Evolutionary conservation across 2,113 vertebrate species (phyloP), one percentile per base, ranked within the genome.

Genomic region (Corythornis cristatus): DNA sequence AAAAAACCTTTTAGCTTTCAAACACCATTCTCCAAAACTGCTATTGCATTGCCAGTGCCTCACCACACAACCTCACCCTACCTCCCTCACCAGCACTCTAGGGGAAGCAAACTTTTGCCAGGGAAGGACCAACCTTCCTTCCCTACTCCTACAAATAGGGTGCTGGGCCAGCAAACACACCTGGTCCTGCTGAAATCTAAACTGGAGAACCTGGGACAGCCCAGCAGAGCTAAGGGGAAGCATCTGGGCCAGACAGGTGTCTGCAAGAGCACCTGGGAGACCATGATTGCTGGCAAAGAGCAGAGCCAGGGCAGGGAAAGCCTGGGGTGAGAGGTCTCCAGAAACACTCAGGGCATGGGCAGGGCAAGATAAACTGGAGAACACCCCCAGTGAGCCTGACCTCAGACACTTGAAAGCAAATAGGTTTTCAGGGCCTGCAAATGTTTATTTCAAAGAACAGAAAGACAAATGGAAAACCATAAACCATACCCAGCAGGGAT

Each of bases 51-150:
- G 4, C 31, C 15, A 54, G 16, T 12, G 50, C 77, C 51, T 67
- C 22, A 2, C 22, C 13, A 26, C 4, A 3, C 6, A 8, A 6
- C 29, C 26, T 33, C 70, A n/a, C 51, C 37, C 66, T 37, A 11
- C 5, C 18, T 5, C 8, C 23, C 21, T n/a, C 2, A 0, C 28
- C 9, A 33, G 6, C 28, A 43, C 45, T 3, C 4, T 1, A 0
- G 3, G 1, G 0, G 20, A 51, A 25, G 6, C 26, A 85, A 43
- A 72, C 8, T 37, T 50, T 5, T 1, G 2, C 46, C 35, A 81
- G 18, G 11, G 11, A 61, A 8, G 6, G 10, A 16, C 7, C 2
- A 43, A 1, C 1, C 1, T 0, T 31, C 16, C 8, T 80, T 80
- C 12, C 28, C 16, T 0, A 0, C 45, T 43, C 22, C 72, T 57